phyloP scores from a whole-genome alignment of 2,797 vertebrate genomes.

The Platalea minor region DNA sequence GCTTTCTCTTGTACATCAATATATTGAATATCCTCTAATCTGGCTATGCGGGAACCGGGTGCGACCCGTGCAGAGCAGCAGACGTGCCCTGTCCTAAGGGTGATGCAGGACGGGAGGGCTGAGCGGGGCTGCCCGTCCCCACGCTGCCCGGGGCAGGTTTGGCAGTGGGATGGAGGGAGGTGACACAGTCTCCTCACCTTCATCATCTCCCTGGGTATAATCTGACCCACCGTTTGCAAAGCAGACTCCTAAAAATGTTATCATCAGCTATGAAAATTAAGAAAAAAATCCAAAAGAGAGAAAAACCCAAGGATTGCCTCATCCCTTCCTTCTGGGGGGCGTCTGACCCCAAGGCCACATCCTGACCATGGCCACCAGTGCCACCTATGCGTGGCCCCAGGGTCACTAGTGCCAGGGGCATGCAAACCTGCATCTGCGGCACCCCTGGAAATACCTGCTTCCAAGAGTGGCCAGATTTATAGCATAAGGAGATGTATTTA shows the following conservation, averaged over 20 bases:
- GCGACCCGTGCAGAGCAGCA: neutral
- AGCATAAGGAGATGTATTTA: constrained; percentile 68
- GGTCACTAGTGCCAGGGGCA: neutral
- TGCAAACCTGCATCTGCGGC: neutral
- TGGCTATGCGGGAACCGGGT: fast-evolving
- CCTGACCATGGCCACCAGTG: neutral
- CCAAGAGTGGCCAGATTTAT: constrained; percentile 55
- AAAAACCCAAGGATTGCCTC: neutral
- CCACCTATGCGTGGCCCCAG: fast-evolving
- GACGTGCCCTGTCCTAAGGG: neutral
- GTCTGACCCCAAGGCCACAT: fast-evolving
- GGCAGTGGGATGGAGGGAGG: neutral
- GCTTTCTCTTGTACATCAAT: neutral
- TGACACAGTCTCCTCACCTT: neutral
- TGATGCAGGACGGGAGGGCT: neutral
- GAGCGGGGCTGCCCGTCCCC: neutral
- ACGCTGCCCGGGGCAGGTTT: neutral
- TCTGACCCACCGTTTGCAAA: fast-evolving
- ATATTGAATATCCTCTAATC: neutral
- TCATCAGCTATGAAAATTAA: neutral
- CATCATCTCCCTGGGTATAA: fast-evolving
- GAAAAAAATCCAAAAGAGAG: neutral
- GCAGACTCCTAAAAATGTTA: fast-evolving
- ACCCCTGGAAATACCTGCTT: neutral
- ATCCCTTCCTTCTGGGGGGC: neutral